These are phyloP conservation scores for Linurgus olivaceus DNA, from an alignment of 2,797 vertebrate genomes.

Conservation along the genomic window DNA sequence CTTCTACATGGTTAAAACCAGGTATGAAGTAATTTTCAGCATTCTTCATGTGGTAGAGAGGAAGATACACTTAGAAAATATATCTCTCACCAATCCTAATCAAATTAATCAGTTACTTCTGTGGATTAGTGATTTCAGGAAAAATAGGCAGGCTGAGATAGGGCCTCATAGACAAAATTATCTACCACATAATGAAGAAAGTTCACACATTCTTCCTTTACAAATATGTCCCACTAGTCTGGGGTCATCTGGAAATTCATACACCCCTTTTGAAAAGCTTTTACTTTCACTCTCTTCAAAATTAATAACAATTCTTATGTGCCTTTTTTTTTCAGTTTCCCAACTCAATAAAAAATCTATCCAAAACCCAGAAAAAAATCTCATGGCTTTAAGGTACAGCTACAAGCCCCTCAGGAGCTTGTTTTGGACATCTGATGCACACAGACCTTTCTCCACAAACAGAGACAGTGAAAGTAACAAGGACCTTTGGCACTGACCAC, in stretches of 20 bases:
- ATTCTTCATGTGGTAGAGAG: not conserved
- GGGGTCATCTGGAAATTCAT: not conserved
- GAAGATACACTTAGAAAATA: not conserved
- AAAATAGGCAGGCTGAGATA: not conserved
- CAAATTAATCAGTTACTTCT: not conserved
- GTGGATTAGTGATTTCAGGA: not conserved
- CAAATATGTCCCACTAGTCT: not conserved
- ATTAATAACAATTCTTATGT: not conserved
- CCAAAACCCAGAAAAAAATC: not conserved
- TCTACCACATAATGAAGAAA: not conserved
- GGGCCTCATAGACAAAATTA: not conserved
- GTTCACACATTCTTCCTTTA: not conserved
- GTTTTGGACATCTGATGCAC: not conserved
- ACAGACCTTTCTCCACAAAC: not conserved
- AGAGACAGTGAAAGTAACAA: not conserved
- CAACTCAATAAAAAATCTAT: accelerated
- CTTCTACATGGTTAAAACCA: not conserved
- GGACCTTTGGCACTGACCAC: not conserved
- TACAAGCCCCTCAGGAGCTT: not conserved
- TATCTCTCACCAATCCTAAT: not conserved
- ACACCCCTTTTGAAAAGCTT: not conserved
- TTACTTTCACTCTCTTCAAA: not conserved
- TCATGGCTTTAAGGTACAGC: not conserved
- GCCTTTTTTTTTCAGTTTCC: not conserved
- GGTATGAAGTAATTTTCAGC: not conserved